Conservation (phyloP, 2,113 vertebrate genomes). For the Carettochelys insculpta region DNA sequence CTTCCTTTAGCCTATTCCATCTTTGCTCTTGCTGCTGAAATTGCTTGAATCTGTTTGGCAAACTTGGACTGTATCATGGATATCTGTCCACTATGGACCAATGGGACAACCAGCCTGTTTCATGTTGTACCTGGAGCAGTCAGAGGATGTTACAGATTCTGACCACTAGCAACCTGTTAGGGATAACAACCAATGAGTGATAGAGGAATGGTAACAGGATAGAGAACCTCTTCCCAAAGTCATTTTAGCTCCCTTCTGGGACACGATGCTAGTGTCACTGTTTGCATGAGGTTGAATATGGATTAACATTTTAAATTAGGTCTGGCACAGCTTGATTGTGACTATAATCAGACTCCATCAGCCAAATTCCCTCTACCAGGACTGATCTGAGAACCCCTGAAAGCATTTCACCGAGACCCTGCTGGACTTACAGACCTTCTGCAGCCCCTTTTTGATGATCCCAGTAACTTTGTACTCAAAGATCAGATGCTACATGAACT, state of each 20-base stretch:
- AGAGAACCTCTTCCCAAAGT: background rate
- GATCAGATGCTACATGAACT: background rate
- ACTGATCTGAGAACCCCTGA: constrained; percentile 2
- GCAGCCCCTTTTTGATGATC: background rate
- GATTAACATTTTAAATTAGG: constrained; percentile 34
- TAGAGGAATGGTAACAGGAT: background rate
- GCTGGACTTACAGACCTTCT: no score
- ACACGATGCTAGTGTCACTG: constrained; percentile 3
- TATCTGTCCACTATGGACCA: background rate
- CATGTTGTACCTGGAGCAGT: background rate
- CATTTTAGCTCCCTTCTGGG: constrained; percentile 26
- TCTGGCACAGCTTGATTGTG: background rate
- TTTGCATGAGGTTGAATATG: constrained; percentile 12
- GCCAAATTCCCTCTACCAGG: background rate
- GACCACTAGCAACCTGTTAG: background rate
- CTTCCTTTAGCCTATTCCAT: background rate
- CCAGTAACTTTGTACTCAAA: constrained; percentile 9
- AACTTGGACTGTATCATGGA: background rate
- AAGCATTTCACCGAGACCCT: no score
- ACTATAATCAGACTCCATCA: background rate
- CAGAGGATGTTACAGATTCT: background rate
- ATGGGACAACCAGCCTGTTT: background rate
- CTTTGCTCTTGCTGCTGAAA: background rate
- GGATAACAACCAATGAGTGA: constrained; percentile 1
- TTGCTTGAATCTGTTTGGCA: background rate